These are phyloP conservation scores for Tetranychus truncatus DNA, from an alignment of 2,888 invertebrate genomes.

Conservation along the genomic window DNA sequence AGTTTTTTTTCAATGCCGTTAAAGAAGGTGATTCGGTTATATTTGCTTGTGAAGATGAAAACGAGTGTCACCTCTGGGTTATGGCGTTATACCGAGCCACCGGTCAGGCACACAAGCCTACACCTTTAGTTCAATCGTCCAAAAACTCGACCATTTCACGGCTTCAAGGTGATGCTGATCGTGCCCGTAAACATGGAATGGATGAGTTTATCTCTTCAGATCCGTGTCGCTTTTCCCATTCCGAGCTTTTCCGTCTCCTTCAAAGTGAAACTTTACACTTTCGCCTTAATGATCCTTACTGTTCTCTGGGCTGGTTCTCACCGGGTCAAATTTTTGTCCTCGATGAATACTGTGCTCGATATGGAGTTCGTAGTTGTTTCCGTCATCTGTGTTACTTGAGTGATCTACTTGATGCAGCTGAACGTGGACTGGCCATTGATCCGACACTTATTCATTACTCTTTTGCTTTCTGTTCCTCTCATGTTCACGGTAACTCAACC, in stretches of 20 bases:
- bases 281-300: conserved; percentile 90
- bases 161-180: conserved; percentile 60
- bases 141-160: conserved; percentile 68
- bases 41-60: conserved; percentile 89
- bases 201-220: conserved; percentile 99
- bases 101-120: conserved; percentile 96
- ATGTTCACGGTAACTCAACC: conserved; percentile 79
- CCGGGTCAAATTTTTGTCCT: conserved; percentile 96
- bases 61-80: conserved; percentile 95
- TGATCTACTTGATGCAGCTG: conserved; percentile 73
- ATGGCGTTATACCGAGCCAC: conserved; percentile 99
- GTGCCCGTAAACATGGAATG: conserved; percentile 95
- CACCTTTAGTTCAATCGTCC: conserved; percentile 53
- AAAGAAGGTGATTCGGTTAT: conserved; percentile 93
- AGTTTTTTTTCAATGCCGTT: conserved; percentile 94
- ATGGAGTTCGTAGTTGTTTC: conserved; percentile 90
- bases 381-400: conserved; percentile 87
- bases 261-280: conserved; percentile 86
- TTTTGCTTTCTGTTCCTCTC: conserved; percentile 97
- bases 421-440: conserved; percentile 85
- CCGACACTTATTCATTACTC: conserved; percentile 96
- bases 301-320: conserved; percentile 98
- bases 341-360: conserved; percentile 91
- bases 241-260: conserved; percentile 68
- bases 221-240: conserved; percentile 90